phyloP scores from a whole-genome alignment of 2,797 vertebrate species.

The Apogon talboti region DNA sequence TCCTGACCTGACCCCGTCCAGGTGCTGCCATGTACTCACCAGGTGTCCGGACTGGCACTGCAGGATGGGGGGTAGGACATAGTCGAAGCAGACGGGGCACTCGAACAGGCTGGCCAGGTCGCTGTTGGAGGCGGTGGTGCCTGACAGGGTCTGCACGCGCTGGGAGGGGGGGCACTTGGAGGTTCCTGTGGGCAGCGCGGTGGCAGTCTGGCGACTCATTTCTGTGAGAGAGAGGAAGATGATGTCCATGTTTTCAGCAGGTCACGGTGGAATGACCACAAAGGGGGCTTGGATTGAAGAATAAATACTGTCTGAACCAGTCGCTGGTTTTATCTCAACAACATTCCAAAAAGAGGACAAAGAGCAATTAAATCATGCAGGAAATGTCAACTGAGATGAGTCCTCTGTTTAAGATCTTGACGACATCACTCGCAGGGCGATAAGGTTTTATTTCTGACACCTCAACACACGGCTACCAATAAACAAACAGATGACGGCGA shows the following conservation, averaged over 20 bases:
- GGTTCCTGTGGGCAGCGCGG: conserved; percentile 97
- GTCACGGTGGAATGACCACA: not conserved
- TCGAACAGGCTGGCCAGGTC: conserved; percentile 98
- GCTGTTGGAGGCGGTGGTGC: conserved; percentile 99
- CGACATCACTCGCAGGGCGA: no score
- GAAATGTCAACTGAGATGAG: no score
- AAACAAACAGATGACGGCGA: no score
- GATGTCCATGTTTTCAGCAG: not conserved
- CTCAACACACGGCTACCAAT: no score
- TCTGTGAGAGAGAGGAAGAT: conserved; percentile 76
- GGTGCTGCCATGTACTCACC: conserved; percentile 70
- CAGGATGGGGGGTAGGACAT: conserved; percentile 98
- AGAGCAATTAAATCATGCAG: no score
- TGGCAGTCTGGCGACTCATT: conserved; percentile 99
- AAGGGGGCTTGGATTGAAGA: no score
- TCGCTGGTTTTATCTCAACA: no score
- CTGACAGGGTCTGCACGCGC: conserved; percentile 95
- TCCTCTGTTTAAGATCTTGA: no score
- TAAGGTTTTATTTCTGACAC: no score
- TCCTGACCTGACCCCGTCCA: no score
- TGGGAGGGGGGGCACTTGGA: conserved; percentile 98
- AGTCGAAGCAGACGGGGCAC: conserved; percentile 99
- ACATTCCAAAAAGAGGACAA: no score
- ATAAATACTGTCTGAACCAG: no score
- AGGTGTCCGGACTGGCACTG: conserved; percentile 99